A percentile compares a stretch with the other conserved stretches of the same genome.
Evolutionary conservation across 2,797 vertebrate species (phyloP).

Genomic region (Arnoldichthys spilopterus): DNA sequence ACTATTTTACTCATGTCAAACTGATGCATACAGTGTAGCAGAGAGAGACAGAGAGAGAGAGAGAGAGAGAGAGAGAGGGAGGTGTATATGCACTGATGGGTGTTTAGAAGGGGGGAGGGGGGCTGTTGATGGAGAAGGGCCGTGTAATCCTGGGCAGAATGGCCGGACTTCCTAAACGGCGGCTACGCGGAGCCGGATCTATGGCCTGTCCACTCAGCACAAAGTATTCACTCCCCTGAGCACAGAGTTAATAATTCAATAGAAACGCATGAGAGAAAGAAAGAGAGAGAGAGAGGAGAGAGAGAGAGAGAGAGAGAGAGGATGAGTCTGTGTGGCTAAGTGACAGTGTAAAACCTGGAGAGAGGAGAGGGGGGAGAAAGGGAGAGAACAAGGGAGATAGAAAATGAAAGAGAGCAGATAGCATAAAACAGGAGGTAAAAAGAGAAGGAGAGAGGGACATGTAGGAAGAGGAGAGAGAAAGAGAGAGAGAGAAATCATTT

Average conservation of each 20-base stretch:
- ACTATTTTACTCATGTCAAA: too few relatives aligned
- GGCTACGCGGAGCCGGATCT: conserved; percentile 74
- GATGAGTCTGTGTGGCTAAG: conserved; percentile 67
- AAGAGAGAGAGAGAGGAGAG: not conserved
- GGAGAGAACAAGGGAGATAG: not conserved
- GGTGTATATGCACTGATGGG: not conserved
- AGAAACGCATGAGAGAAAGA: conserved; percentile 44
- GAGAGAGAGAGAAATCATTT: not conserved
- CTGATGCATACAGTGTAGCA: too few relatives aligned
- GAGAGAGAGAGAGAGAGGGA: not conserved
- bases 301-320: conserved; percentile 58
- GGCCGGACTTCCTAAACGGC: conserved; percentile 71
- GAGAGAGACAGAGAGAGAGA: too few relatives aligned
- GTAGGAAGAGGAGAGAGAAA: not conserved
- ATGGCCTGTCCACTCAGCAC: conserved; percentile 78
- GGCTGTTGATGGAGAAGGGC: conserved; percentile 43
- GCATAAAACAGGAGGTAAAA: conserved; percentile 7
- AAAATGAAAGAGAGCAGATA: not conserved
- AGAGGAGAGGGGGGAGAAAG: not conserved
- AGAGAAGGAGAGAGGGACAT: conserved; percentile 40
- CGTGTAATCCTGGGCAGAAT: conserved; percentile 70
- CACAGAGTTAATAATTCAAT: conserved; percentile 82
- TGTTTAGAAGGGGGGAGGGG: not conserved
- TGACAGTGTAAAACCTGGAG: conserved; percentile 61
- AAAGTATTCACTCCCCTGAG: conserved; percentile 75